Conservation (phyloP, 2,113 vertebrate species). For the Lophura nycthemera region DNA sequence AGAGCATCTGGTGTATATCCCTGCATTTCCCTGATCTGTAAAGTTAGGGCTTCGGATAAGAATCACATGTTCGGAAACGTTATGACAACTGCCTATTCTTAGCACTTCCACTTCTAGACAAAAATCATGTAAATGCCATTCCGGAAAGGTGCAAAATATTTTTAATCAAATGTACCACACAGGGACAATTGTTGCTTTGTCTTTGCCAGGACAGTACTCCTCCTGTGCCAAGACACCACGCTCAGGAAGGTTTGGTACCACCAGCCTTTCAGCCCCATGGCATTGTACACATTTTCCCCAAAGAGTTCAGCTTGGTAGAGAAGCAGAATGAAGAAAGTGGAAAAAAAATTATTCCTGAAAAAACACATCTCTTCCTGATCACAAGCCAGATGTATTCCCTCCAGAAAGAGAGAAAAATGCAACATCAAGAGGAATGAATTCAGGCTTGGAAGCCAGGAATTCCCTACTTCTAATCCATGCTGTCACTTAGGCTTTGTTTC, state of each 20-base stretch:
- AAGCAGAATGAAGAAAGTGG: not conserved
- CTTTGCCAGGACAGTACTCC: not conserved
- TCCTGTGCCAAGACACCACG: not conserved
- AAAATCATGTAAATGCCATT: not conserved
- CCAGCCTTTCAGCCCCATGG: not conserved
- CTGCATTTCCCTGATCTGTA: not conserved
- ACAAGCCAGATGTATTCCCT: not conserved
- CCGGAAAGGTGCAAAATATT: not conserved
- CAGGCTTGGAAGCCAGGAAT: slow-evolving; percentile 18
- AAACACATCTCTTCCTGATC: not conserved
- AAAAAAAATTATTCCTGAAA: not conserved
- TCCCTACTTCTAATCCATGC: slow-evolving; percentile 7
- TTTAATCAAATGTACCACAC: not conserved
- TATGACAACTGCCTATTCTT: not conserved
- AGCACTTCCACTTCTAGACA: not conserved
- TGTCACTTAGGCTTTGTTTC: not conserved
- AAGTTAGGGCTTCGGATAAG: not conserved
- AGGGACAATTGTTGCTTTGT: not conserved
- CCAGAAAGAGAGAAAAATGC: slow-evolving; percentile 37
- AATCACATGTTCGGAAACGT: not conserved
- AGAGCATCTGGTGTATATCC: not conserved
- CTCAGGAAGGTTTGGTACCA: not conserved
- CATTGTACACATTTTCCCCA: not conserved
- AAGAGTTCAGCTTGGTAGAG: not conserved
- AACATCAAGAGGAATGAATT: slow-evolving; percentile 1